phyloP scores from a whole-genome alignment of 2,113 vertebrate genomes.

The Scartelaos histophorus region DNA sequence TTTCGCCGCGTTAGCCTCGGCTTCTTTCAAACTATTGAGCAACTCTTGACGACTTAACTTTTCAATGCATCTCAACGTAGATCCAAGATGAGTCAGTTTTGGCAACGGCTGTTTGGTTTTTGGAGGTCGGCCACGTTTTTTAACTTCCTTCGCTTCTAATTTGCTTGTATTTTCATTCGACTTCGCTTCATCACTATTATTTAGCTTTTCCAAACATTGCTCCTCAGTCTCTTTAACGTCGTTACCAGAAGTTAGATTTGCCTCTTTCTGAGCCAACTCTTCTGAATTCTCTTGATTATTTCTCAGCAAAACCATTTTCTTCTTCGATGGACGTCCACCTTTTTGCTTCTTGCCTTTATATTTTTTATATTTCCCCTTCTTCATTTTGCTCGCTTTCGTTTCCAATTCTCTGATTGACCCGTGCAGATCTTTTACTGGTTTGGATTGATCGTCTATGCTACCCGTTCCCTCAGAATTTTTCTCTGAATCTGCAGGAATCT shows the following conservation, averaged over 20 bases:
- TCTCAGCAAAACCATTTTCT: neutral
- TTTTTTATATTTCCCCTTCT: neutral
- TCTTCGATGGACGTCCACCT: neutral
- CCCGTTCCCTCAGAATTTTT: constrained; percentile 19
- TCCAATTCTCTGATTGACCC: neutral
- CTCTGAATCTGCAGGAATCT: constrained; percentile 39
- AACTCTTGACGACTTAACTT: constrained; percentile 4
- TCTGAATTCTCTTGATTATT: neutral
- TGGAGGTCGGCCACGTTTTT: neutral
- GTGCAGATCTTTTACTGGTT: neutral
- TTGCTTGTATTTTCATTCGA: neutral
- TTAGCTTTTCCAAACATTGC: neutral
- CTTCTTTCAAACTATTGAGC: neutral
- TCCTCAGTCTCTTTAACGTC: neutral
- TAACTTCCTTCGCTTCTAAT: neutral
- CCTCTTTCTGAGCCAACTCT: neutral
- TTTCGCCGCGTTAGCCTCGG: neutral
- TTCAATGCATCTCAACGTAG: constrained; percentile 2
- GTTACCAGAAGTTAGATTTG: neutral
- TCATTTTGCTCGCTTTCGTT: neutral
- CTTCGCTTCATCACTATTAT: neutral
- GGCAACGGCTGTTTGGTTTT: neutral
- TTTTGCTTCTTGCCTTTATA: neutral
- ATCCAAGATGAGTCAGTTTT: neutral
- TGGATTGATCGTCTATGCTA: constrained; percentile 16